Conservation (phyloP, 1,140 invertebrate genomes). For the Atta colombica region DNA sequence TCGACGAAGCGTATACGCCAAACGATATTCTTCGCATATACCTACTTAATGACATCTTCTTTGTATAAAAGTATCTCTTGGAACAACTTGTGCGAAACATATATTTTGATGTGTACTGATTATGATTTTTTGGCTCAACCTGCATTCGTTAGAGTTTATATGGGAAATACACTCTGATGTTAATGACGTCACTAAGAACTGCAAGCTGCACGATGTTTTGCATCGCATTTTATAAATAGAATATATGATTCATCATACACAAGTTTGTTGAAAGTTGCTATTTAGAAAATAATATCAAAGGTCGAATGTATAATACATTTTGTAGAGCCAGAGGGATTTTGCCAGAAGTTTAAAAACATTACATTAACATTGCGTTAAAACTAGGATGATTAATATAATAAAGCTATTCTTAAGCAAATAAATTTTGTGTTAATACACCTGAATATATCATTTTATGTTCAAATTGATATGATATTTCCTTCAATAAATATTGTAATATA, state of each 20-base stretch:
- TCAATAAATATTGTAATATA: slow-evolving; percentile 14
- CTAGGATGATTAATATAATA: slow-evolving; percentile 1
- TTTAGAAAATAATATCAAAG: slow-evolving; percentile 52
- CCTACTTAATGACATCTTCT: background rate
- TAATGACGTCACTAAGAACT: slow-evolving; percentile 7
- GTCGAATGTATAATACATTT: background rate
- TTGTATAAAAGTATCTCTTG: background rate
- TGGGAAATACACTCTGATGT: background rate
- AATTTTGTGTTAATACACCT: background rate
- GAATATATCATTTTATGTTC: background rate
- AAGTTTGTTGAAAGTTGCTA: slow-evolving; percentile 41
- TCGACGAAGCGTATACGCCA: background rate
- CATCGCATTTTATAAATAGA: slow-evolving; percentile 20
- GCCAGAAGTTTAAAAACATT: background rate
- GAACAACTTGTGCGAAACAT: background rate
- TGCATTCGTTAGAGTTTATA: slow-evolving; percentile 15
- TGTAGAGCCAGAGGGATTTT: background rate
- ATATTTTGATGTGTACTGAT: slow-evolving; percentile 16
- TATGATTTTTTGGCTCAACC: slow-evolving; percentile 39
- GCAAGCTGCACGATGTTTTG: background rate
- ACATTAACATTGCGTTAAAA: background rate
- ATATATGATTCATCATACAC: slow-evolving; percentile 30
- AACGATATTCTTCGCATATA: background rate
- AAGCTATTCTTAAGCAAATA: background rate
- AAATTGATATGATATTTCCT: background rate